A percentile compares a stretch with the other conserved stretches of the same genome.
Conservation (phyloP, 2,113 vertebrate genomes). For the Psettodes erumei region DNA sequence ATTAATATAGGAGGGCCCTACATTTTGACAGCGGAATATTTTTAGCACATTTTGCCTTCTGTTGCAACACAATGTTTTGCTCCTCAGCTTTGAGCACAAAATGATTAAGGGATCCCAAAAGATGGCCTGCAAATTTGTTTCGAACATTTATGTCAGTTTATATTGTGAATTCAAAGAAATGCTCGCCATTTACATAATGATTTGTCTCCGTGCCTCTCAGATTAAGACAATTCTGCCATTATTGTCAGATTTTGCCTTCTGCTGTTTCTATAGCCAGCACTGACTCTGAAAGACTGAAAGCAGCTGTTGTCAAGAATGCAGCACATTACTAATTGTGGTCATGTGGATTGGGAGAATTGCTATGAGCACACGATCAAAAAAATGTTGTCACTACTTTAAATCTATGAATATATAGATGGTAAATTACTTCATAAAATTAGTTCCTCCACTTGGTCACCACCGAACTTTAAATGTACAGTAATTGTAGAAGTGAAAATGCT, state of each 20-base stretch:
- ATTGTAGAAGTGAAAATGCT: background rate
- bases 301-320: constrained; percentile 17
- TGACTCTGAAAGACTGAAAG: background rate
- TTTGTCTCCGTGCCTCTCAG: background rate
- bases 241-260: background rate
- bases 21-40: constrained; percentile 51
- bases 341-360: background rate
- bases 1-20: constrained; percentile 64
- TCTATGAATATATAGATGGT: background rate
- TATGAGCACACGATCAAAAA: too few species aligned
- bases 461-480: background rate
- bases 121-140: constrained; percentile 12
- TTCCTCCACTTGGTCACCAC: background rate
- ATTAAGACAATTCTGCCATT: background rate
- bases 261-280: background rate
- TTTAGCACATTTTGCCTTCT: constrained; percentile 47
- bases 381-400: background rate
- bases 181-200: constrained; percentile 25
- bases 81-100: constrained; percentile 20
- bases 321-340: constrained; percentile 6
- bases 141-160: constrained; percentile 3
- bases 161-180: constrained; percentile 12
- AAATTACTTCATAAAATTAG: background rate
- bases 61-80: constrained; percentile 32
- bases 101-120: constrained; percentile 18